phyloP scores from a whole-genome alignment of 2,888 invertebrate species.

The Stenoptilia bipunctidactyla region DNA sequence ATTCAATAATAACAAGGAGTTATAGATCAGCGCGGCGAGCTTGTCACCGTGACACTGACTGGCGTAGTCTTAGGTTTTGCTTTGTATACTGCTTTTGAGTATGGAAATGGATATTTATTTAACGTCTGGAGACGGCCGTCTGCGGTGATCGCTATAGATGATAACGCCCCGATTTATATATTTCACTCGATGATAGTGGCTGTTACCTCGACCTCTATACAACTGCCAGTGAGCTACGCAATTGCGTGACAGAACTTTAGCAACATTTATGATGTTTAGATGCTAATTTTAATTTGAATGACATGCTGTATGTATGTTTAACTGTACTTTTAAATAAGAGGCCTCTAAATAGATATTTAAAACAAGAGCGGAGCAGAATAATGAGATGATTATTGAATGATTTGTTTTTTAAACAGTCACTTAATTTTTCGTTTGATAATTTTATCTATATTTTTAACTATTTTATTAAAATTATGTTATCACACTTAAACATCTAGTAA shows the following conservation, averaged over 20 bases:
- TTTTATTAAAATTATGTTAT: too few relatives aligned
- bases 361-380: too few relatives aligned
- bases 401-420: too few relatives aligned
- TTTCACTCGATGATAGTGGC: conserved; percentile 64
- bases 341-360: too few relatives aligned
- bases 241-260: conserved; percentile 2
- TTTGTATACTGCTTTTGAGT: conserved; percentile 50
- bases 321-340: too few relatives aligned
- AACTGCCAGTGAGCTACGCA: conserved; percentile 31
- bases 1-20: conserved; percentile 70
- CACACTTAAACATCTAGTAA: too few relatives aligned
- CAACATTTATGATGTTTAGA: conserved; percentile 1
- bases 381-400: too few relatives aligned
- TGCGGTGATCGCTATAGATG: conserved; percentile 60
- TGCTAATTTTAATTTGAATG: neutral
- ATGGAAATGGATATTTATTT: conserved; percentile 69
- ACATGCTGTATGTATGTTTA: too few relatives aligned
- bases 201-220: conserved; percentile 47
- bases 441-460: neutral
- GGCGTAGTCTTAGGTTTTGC: conserved; percentile 27
- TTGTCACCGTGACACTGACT: conserved; percentile 27
- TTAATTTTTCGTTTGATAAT: neutral
- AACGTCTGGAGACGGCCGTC: conserved; percentile 42
- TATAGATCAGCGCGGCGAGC: conserved; percentile 55
- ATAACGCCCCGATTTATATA: conserved; percentile 65